Evolutionary conservation across 92 coral and sea anemone genomes (phyloP), one percentile per base, ranked within the genome.

Genomic region (Palythoa caribaeorum): DNA sequence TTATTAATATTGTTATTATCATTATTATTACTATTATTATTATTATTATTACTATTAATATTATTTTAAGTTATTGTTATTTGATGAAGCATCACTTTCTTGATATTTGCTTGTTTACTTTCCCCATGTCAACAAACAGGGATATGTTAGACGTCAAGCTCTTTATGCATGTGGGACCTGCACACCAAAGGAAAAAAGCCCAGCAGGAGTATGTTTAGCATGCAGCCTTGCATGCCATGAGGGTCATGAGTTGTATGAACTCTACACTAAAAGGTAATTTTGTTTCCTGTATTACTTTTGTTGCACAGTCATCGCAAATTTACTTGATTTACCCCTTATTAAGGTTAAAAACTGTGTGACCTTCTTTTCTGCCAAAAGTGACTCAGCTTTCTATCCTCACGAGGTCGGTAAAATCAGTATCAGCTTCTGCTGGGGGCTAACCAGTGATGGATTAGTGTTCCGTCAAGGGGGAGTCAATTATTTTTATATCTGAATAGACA

Each of bases 141-240:
- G 98, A 59, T 95, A 95, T 88, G 92, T 94, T 40, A 93, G 90
- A 80, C 94, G 99, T 4, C 99, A 96, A 76, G 98, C 99, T 36
- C 90, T 96, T 5, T 96, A 96, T 89, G 96, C 99, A 0, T 96
- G 99, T 53, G 89, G 92, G 38, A 95, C 99, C 10, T 96, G 98
- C 48, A 87, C 92, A 51, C 90, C 93, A 13, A 83, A 93, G 17
- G 89, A 87, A 59, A 38, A 38, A 10, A 15, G 87, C 40, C 93
- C 97, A 44, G 98, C 97, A 47, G 99, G 99, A 20, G 80, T 96
- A 3, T 96, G 98, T 84, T 90, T 96, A 53, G 99, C 99, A 10
- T 96, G 99, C 73, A 87, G 98, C 55, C 84, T 96, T 60, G 83
- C 96, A 1, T 96, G 99, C 77, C 99, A 96, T 72, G 99, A 96